Percentiles rank a stretch among this genome's conserved stretches.
These are phyloP conservation scores for Polydrusus pterygomalis DNA, from an alignment of 2,888 invertebrate species.

Conservation along the genomic window DNA sequence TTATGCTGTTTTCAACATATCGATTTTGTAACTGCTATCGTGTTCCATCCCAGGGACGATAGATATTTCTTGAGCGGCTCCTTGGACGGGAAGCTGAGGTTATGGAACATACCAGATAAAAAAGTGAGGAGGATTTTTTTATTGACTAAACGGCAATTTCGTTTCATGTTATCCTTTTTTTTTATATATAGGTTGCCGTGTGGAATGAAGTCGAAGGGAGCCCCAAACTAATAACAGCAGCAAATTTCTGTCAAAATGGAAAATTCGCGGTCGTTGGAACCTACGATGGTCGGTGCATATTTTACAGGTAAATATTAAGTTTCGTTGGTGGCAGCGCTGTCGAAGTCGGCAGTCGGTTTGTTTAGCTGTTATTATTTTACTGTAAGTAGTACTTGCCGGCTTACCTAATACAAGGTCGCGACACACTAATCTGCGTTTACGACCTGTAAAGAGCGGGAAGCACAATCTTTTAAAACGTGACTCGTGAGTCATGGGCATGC, in stretches of 20 bases:
- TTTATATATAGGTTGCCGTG: conserved; percentile 88
- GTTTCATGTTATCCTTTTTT: conserved; percentile 18
- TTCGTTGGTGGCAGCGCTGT: no score
- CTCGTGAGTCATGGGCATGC: no score
- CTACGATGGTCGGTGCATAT: conserved; percentile 98
- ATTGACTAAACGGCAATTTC: no score
- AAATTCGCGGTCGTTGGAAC: conserved; percentile 99
- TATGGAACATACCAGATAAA: conserved; percentile 99
- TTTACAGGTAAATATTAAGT: conserved; percentile 79
- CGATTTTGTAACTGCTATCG: conserved; percentile 99
- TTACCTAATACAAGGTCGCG: no score
- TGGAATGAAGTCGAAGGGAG: conserved; percentile 99
- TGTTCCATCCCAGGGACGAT: conserved; percentile 96
- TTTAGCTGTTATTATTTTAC: no score
- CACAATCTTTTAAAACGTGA: no score
- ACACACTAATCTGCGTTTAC: no score
- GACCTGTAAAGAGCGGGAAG: no score
- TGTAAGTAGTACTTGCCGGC: no score
- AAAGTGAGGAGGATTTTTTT: conserved; percentile 75
- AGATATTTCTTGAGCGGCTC: conserved; percentile 97
- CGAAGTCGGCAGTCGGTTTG: no score
- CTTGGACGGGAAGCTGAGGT: conserved; percentile 96
- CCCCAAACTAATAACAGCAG: conserved; percentile 95
- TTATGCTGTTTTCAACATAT: conserved; percentile 99
- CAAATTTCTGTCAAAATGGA: conserved; percentile 97